Base-by-base conservation (phyloP, 2,888 invertebrate species). In the Apamea sordens region DNA sequence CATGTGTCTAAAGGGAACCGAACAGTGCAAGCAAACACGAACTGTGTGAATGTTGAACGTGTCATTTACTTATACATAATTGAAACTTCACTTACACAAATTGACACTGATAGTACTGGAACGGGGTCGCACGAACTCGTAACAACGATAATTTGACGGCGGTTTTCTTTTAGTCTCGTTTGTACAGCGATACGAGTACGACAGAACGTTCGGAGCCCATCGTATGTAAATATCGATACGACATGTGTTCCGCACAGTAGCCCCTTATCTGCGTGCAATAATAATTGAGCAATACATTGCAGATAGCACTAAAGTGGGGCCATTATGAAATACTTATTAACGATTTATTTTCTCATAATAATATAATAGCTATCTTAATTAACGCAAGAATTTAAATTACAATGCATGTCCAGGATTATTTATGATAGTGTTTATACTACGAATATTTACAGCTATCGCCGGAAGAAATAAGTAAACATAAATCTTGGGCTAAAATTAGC, bases 391-490 rank as follows among this genome's bases (percentile, higher is more conserved):
- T 86, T 73, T 87, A 82, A 84, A 88, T 84, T 82, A 84, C 85
- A 80, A 86, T 80, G 81, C 83, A 73, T 75, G 75, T 76, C 61
- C 82, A 81, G 83, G 84, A 86, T 90, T 89, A 92, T 90, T 89
- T 89, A 87, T 87, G 79, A n/a, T 86, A 85, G 88, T 93, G 92
- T 93, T 93, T 93, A 92, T 90, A 87, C 89, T 85, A 80, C 69
- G 80, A 85, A 91, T 93, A 95, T 94, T 94, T 94, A 95, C 92
- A 89, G 89, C 89, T 85, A 91, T 89, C 91, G 89, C 93, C 93
- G 93, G 94, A 95, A 94, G 94, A 92, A 91, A 91, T 90, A 87
- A 88, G 92, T 94, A 94, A 94, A 95, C 95, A 94, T 91, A 74
- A 80, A 82, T 84, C 74, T 83, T 90, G 87, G 90, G 91, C 92